Evolutionary conservation across 2,888 invertebrate genomes (phyloP), one percentile per base, ranked within the genome.

Genomic region (Beris morrisii): DNA sequence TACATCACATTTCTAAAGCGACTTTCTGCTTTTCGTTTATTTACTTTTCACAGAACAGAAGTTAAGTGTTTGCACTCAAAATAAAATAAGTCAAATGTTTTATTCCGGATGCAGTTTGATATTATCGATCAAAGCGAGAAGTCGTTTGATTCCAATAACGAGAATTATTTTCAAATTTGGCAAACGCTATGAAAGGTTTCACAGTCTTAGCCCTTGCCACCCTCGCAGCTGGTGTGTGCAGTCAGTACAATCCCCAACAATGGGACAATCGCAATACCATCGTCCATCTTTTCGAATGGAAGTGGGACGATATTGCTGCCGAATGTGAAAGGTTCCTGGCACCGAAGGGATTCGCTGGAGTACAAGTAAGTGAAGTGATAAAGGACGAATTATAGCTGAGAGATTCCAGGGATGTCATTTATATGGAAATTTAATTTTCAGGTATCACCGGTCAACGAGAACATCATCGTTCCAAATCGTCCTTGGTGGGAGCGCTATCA

Each of bases 301-400:
- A 88, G 77, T 93, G 89, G 87, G 79, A 82, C 22, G 92, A 92
- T 73, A 89, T 93, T 52, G 93, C 92, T 0, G 82, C 79, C 28
- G 93, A 93, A 77, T 93, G 93, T 75, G 92, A 92, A 75, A 77
- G 84, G 12, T 93, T 91, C 78, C 82, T 93, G 31, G 88, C 86
- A 0, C 88, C 89, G 0, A 84, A 83, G 70, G 91, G 91, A 46
- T 93, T 84, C 75, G 91, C 85, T 61, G 93, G 88, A 66, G 84
- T 90, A 63, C 89, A 90, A 83, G 89, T 89, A 78, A 74, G 71
- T 64, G 1, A 43, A 13, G 9, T 44, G 9, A 12, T 13, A 30
- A 54, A 22, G 28, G 15, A 61, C n/a, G 2, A 44, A 44, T 44
- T 44, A 13, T n/a, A 50, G 13, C 4, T 12, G 44, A 44, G n/a